Base-by-base conservation (phyloP, 2,888 invertebrate genomes). In the Ophion obscuratus region DNA sequence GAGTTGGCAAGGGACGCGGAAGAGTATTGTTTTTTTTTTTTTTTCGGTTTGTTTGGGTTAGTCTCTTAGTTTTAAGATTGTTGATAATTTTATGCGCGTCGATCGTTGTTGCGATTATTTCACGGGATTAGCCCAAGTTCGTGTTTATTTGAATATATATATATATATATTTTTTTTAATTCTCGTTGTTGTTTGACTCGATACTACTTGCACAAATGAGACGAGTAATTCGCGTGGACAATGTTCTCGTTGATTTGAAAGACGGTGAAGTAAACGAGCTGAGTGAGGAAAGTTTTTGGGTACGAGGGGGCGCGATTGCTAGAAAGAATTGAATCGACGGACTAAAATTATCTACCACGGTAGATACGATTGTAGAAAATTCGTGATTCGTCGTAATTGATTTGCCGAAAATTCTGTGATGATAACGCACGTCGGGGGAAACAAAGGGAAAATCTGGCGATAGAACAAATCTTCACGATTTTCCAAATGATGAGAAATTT, bases 401-500 rank as follows among this genome's bases (percentile, higher is more conserved):
- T 53, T 53, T 53, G 53, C 64, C 64, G 27, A 64, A 64, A 27
- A 27, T 10, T 64, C 64, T 27, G 27, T 27, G 64, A 73, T 31
- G 14, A 73, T 20, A 36, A 20, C 4, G 31, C n/a, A 31, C 17
- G 59, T 27, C 36, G 31, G 17, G 59, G 14, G 14, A 27, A 67
- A 68, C 0, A 20, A 59, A 10, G 59, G 24, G 24, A 53, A 36
- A 36, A 59, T 57, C 47, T 57, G 40, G 74, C 31, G 44, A 47
- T 4, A 6, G 14, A 74, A 61, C 20, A 36, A 11, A 11, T 27
- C 14, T 59, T 20, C 40, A 24, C 57, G 14, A 36, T 74, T 74
- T 74, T 62, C 59, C 44, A n/a, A 61, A 77, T 31, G 66, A 77
- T 20, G n/a, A 36, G 36, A 78, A 47, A 17, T n/a, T 66, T 44